These are phyloP conservation scores for Tetrapedia diversipes DNA, from an alignment of 2,888 invertebrate genomes.

Conservation along the genomic window DNA sequence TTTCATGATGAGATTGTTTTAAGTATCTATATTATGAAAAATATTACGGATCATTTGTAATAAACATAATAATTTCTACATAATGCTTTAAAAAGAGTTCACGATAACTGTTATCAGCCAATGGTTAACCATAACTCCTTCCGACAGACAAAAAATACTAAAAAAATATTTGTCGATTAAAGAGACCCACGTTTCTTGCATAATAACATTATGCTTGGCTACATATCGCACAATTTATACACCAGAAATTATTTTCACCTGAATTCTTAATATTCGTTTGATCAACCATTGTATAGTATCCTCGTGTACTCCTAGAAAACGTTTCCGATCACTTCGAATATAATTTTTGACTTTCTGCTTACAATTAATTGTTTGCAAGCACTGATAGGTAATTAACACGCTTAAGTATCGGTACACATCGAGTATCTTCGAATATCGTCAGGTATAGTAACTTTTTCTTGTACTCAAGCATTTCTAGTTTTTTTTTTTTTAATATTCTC, in stretches of 20 bases:
- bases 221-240: too few relatives aligned
- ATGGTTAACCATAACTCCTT: too few relatives aligned
- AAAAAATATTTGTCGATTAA: too few relatives aligned
- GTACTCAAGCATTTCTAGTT: conserved; percentile 8
- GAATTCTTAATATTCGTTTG: not conserved
- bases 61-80: too few relatives aligned
- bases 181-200: too few relatives aligned
- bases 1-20: too few relatives aligned
- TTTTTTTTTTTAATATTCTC: conserved; percentile 18
- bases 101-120: too few relatives aligned
- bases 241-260: not conserved
- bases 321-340: not conserved
- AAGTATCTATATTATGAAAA: too few relatives aligned
- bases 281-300: not conserved
- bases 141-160: too few relatives aligned
- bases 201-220: too few relatives aligned
- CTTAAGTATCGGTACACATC: conserved; percentile 5
- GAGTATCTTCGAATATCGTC: conserved; percentile 24
- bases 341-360: not conserved
- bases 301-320: conserved; percentile 8
- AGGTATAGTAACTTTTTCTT: not conserved
- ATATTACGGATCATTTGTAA: too few relatives aligned
- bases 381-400: not conserved
- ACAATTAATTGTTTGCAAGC: not conserved
- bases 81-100: too few relatives aligned